These are phyloP conservation scores for Drosophila planitibia DNA, from an alignment of 2,888 invertebrate species.

Conservation along the genomic window DNA sequence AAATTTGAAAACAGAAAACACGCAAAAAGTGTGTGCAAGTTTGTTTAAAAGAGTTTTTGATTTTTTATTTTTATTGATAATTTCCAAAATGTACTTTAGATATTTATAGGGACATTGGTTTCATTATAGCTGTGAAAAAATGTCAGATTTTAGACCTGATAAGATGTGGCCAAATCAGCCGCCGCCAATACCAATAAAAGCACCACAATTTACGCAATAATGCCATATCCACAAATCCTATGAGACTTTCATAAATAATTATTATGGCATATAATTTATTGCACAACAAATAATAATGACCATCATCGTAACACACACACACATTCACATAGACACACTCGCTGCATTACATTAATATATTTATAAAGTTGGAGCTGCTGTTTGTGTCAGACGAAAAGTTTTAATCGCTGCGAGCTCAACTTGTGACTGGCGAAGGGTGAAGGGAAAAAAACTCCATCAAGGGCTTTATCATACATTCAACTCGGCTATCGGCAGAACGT, in stretches of 20 bases:
- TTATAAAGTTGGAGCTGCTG: conserved; percentile 60
- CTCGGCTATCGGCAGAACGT: conserved; percentile 60
- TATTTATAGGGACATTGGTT: not conserved
- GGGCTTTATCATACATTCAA: conserved; percentile 76
- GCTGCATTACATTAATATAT: conserved; percentile 58
- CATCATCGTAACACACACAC: conserved; percentile 49
- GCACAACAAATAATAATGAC: conserved; percentile 59
- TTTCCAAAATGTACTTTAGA: not conserved
- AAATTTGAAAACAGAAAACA: not conserved
- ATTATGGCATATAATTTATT: conserved; percentile 73
- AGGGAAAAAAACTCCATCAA: conserved; percentile 33
- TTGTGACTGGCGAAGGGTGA: not conserved
- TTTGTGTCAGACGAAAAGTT: conserved; percentile 61
- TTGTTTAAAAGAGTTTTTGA: not conserved
- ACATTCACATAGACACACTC: conserved; percentile 20
- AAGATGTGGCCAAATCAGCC: conserved; percentile 13
- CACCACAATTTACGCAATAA: conserved; percentile 31
- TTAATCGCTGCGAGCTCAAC: conserved; percentile 59
- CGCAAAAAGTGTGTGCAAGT: too few relatives aligned
- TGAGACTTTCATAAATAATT: conserved; percentile 66
- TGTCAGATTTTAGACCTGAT: not conserved
- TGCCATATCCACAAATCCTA: conserved; percentile 28
- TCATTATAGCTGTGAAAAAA: not conserved
- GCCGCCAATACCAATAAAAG: conserved; percentile 31
- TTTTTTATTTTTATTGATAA: not conserved